phyloP scores from a whole-genome alignment of 2,888 invertebrate genomes.

The Drosophila prolongata region DNA sequence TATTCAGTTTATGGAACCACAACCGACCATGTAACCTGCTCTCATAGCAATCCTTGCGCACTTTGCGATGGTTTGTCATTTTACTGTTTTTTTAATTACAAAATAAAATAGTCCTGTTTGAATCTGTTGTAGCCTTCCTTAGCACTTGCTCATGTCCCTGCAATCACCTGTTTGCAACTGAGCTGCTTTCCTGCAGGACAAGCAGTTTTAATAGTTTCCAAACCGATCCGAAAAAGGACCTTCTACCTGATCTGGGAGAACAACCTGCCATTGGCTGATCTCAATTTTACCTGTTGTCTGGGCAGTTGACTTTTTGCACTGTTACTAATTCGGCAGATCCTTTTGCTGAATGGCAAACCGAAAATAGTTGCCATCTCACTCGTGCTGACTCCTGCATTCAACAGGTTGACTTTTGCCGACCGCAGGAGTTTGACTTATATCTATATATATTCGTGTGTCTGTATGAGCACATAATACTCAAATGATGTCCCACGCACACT shows the following conservation, averaged over 20 bases:
- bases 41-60: slow-evolving; percentile 74
- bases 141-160: slow-evolving; percentile 61
- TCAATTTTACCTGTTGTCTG: slow-evolving; percentile 33
- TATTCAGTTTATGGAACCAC: background rate
- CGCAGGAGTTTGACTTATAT: slow-evolving; percentile 76
- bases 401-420: slow-evolving; percentile 73
- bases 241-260: slow-evolving; percentile 33
- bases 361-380: slow-evolving; percentile 41
- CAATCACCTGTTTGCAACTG: slow-evolving; percentile 82
- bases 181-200: slow-evolving; percentile 39
- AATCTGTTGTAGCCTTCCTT: background rate
- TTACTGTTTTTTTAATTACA: background rate
- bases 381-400: slow-evolving; percentile 42
- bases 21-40: slow-evolving; percentile 67
- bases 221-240: slow-evolving; percentile 2
- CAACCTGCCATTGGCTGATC: slow-evolving; percentile 53
- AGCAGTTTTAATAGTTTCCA: slow-evolving; percentile 59
- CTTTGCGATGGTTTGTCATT: slow-evolving; percentile 77
- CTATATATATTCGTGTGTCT: slow-evolving; percentile 49
- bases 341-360: slow-evolving; percentile 55
- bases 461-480: slow-evolving; percentile 36
- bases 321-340: slow-evolving; percentile 60
- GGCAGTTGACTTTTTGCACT: slow-evolving; percentile 79
- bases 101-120: background rate
- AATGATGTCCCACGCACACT: slow-evolving; percentile 34